Evolutionary conservation across 1,140 invertebrate genomes (phyloP).

Genomic region (Orchestia grillus): DNA sequence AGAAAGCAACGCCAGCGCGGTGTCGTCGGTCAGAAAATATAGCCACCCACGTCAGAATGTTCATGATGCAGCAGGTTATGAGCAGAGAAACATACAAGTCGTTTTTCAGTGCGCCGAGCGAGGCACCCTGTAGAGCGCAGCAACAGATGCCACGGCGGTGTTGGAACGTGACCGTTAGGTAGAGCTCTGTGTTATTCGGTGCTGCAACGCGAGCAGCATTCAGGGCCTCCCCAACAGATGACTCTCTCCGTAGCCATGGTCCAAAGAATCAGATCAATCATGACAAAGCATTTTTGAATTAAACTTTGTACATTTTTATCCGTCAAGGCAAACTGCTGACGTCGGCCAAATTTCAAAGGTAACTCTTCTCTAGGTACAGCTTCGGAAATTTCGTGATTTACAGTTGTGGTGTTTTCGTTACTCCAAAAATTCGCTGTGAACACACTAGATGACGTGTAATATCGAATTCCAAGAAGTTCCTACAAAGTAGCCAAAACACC

Average conservation of each 20-base stretch:
- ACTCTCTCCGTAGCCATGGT: neutral
- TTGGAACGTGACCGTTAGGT: slow-evolving; percentile 44
- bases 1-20: neutral
- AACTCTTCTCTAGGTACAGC: neutral
- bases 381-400: neutral
- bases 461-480: neutral
- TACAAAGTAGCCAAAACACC: neutral
- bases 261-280: slow-evolving; percentile 34
- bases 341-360: neutral
- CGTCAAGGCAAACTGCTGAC: neutral
- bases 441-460: neutral
- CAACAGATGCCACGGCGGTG: slow-evolving; percentile 3
- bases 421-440: neutral
- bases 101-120: neutral
- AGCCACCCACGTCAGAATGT: neutral
- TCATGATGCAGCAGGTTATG: neutral
- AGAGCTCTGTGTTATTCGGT: neutral
- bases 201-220: neutral
- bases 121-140: neutral
- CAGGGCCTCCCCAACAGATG: slow-evolving; percentile 16
- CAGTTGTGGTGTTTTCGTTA: neutral
- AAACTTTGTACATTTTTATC: slow-evolving; percentile 10
- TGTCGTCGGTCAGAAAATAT: neutral
- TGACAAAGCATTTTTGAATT: slow-evolving; percentile 11
- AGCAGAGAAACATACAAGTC: neutral